A percentile compares a stretch with the other conserved stretches of the same genome.
These are phyloP conservation scores for Athene cunicularia DNA, from an alignment of 2,113 vertebrate genomes.

Conservation along the genomic window DNA sequence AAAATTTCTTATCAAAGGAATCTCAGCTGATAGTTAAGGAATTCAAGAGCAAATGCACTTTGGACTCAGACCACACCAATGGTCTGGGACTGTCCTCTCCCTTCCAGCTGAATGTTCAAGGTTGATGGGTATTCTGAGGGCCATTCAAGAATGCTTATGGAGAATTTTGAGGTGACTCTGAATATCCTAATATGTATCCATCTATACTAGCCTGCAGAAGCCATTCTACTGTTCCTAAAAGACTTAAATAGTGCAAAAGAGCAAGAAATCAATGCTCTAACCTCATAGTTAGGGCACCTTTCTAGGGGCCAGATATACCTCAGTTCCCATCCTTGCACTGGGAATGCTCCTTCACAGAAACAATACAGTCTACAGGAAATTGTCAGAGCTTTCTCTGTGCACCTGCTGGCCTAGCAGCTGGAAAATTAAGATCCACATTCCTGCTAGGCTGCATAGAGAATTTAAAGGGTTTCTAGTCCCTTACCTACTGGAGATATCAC, in stretches of 20 bases:
- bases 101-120: not conserved
- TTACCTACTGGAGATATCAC: not conserved
- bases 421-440: not conserved
- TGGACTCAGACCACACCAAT: not conserved
- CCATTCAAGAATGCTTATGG: not conserved
- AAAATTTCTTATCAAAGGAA: not conserved
- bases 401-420: not conserved
- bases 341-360: not conserved
- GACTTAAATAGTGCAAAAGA: not conserved
- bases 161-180: not conserved
- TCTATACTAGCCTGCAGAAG: not conserved
- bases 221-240: not conserved
- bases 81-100: not conserved
- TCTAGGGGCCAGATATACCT: not conserved
- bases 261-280: not conserved
- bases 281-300: not conserved
- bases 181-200: not conserved
- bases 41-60: not conserved
- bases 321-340: not conserved
- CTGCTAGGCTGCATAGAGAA: not conserved
- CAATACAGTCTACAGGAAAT: not conserved
- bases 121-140: not conserved
- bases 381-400: not conserved
- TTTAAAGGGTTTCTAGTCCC: not conserved
- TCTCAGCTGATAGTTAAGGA: not conserved